A percentile compares a stretch with the other conserved stretches of the same genome.
phyloP scores from a whole-genome alignment of 2,888 invertebrate species.

The Orchesella flavescens region DNA sequence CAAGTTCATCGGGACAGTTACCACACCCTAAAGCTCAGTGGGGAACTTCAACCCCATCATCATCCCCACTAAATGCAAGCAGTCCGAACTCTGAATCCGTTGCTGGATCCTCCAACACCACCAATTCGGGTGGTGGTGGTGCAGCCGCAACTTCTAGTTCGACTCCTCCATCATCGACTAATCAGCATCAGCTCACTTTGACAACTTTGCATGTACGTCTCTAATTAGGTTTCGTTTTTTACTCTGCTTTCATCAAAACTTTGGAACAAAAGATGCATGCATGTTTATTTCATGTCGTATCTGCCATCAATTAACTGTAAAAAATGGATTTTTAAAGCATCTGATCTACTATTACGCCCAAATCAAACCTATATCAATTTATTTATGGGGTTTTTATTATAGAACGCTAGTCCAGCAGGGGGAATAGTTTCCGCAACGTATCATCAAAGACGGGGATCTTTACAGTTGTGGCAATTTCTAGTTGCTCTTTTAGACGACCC shows the following conservation, averaged over 20 bases:
- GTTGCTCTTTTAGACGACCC: constrained; percentile 77
- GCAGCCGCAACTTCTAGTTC: constrained; percentile 33
- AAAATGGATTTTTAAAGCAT: constrained; percentile 1
- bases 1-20: constrained; percentile 17
- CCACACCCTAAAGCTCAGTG: constrained; percentile 62
- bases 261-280: background rate
- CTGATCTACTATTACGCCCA: too few species aligned
- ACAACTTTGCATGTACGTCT: constrained; percentile 66
- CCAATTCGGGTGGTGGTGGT: constrained; percentile 1
- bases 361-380: too few species aligned
- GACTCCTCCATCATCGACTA: constrained; percentile 45
- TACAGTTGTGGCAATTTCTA: constrained; percentile 96
- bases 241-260: background rate
- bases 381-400: background rate
- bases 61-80: constrained; percentile 42
- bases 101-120: constrained; percentile 2
- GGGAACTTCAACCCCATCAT: constrained; percentile 44
- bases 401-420: constrained; percentile 39
- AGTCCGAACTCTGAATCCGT: constrained; percentile 21
- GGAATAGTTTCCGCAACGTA: constrained; percentile 57
- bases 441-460: constrained; percentile 84
- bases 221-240: constrained; percentile 7
- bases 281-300: background rate
- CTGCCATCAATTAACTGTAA: background rate
- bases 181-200: constrained; percentile 60